Percentiles rank a stretch among this genome's conserved stretches.
Conservation (phyloP, 2,888 invertebrate species). For the Magallana nippona region DNA sequence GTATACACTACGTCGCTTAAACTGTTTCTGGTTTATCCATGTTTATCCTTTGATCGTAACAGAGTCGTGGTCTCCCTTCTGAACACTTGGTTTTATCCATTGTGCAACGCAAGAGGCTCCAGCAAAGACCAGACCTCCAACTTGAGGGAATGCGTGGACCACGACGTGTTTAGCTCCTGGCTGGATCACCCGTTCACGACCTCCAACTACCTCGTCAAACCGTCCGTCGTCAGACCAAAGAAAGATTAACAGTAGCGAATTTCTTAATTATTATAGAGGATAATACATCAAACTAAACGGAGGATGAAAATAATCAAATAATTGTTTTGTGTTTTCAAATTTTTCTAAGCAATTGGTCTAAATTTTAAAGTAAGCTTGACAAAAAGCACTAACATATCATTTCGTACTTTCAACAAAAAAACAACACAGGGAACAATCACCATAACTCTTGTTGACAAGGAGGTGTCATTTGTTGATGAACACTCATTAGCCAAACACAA, state of each 20-base stretch:
- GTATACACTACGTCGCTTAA: too few species aligned
- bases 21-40: too few species aligned
- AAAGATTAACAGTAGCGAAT: conserved; percentile 18
- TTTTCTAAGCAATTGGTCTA: too few species aligned
- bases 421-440: background rate
- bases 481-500: too few species aligned
- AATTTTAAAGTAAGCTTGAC: too few species aligned
- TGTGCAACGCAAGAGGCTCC: conserved; percentile 49
- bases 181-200: conserved; percentile 47
- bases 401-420: background rate
- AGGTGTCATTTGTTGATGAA: too few species aligned
- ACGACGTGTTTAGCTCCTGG: conserved; percentile 49
- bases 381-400: too few species aligned
- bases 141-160: conserved; percentile 47
- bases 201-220: conserved; percentile 51
- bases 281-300: too few species aligned
- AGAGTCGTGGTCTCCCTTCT: conserved; percentile 50
- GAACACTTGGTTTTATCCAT: conserved; percentile 51
- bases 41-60: conserved; percentile 52
- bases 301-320: too few species aligned
- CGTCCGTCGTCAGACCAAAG: conserved; percentile 46
- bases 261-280: too few species aligned
- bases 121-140: conserved; percentile 48
- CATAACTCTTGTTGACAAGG: too few species aligned
- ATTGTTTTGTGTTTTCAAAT: too few species aligned